Percentiles rank a stretch among this genome's conserved stretches.
Evolutionary conservation across 2,797 vertebrate genomes (phyloP).

Genomic region (Cephalopachus bancanus): DNA sequence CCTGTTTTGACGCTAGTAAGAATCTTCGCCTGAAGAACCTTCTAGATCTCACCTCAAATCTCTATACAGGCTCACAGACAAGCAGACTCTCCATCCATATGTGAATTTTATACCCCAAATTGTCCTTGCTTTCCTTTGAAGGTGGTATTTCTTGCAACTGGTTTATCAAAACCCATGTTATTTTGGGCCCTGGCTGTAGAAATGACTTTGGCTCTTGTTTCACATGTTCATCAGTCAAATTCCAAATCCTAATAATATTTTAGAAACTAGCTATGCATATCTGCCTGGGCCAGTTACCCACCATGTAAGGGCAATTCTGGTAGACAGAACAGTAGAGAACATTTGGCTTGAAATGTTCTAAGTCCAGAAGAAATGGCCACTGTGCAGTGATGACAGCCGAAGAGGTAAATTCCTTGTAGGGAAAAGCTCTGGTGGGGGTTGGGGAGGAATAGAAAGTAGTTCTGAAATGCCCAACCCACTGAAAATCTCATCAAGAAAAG

Average conservation of each 20-base stretch:
- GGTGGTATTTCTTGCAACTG: not conserved
- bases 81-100: not conserved
- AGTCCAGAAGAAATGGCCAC: not conserved
- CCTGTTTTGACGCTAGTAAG: constrained; percentile 5
- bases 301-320: not conserved
- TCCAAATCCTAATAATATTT: not conserved
- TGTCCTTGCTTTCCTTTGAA: not conserved
- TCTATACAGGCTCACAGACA: not conserved
- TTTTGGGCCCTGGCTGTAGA: not conserved
- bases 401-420: not conserved
- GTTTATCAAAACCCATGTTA: not conserved
- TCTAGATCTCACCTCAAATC: not conserved
- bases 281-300: not conserved
- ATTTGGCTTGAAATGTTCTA: not conserved
- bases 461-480: not conserved
- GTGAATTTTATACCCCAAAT: not conserved
- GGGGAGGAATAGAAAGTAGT: not conserved
- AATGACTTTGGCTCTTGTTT: not conserved
- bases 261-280: not conserved
- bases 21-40: not conserved
- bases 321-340: not conserved
- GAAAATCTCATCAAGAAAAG: constrained; percentile 1
- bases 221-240: not conserved
- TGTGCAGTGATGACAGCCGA: not conserved
- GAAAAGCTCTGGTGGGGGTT: not conserved